These are phyloP conservation scores for Megatriorchis doriae DNA, from an alignment of 2,113 vertebrate genomes.

Conservation along the genomic window DNA sequence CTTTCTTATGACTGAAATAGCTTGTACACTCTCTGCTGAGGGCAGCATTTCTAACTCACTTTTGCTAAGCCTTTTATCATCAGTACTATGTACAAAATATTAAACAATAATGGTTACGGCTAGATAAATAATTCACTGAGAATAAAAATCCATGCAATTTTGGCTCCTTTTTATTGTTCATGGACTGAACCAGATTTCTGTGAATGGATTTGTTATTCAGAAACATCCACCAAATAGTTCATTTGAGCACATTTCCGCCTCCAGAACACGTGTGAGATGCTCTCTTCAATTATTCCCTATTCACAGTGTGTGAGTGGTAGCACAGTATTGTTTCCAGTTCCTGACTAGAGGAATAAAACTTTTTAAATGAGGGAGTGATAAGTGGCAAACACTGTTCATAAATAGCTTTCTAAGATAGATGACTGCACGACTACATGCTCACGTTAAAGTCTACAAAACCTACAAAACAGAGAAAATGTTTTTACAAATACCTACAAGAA, in stretches of 20 bases:
- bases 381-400: constrained; percentile 32
- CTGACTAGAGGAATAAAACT: constrained; percentile 18
- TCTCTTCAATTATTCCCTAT: constrained; percentile 60
- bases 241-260: constrained; percentile 34
- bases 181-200: constrained; percentile 3
- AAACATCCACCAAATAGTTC: constrained; percentile 31
- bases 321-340: constrained; percentile 18
- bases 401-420: constrained; percentile 13
- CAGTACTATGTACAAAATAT: not conserved
- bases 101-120: not conserved
- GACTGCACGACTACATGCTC: not conserved
- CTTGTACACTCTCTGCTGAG: not conserved
- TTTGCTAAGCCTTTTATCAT: not conserved
- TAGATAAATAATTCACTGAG: not conserved
- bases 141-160: not conserved
- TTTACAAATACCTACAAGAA: not conserved
- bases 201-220: constrained; percentile 58
- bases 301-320: not conserved
- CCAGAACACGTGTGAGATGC: constrained; percentile 46
- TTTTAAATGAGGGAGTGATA: constrained; percentile 9
- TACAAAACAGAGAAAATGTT: not conserved
- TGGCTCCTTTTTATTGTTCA: not conserved
- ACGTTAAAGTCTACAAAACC: not conserved
- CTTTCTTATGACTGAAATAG: not conserved
- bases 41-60: not conserved